Percentiles rank a stretch among this genome's conserved stretches.
Evolutionary conservation across 2,888 invertebrate species (phyloP).

Genomic region (Eretmocerus hayati): DNA sequence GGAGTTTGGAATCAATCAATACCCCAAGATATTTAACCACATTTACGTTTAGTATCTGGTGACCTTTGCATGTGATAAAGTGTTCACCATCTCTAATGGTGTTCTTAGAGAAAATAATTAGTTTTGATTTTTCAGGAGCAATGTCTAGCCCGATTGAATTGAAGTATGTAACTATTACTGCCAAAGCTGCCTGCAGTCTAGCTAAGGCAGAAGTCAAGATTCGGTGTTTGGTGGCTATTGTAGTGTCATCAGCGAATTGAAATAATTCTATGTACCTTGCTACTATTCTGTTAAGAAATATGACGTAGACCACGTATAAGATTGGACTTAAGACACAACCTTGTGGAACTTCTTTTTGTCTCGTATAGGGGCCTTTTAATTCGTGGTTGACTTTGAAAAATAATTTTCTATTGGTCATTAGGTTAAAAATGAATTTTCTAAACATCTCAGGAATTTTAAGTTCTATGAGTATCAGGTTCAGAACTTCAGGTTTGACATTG

Average conservation of each 20-base stretch:
- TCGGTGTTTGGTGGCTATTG: not conserved
- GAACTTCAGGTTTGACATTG: not conserved
- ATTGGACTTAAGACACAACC: conserved; percentile 6
- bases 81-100: not conserved
- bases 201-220: not conserved
- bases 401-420: not conserved
- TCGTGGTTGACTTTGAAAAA: conserved; percentile 3
- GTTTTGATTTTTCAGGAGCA: not conserved
- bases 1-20: not conserved
- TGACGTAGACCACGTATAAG: not conserved
- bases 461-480: not conserved
- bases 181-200: not conserved
- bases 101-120: conserved; percentile 1
- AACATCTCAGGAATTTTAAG: conserved; percentile 3
- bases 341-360: conserved; percentile 3
- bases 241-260: conserved; percentile 9
- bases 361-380: conserved; percentile 1
- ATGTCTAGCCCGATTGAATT: not conserved
- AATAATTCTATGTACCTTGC: not conserved
- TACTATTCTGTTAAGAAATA: not conserved
- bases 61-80: not conserved
- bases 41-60: not conserved
- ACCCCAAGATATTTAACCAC: not conserved
- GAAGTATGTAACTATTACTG: not conserved
- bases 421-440: conserved; percentile 5